Evolutionary conservation across 64 coral and sea anemone genomes (phyloP).

Genomic region (Trachythela sp.): DNA sequence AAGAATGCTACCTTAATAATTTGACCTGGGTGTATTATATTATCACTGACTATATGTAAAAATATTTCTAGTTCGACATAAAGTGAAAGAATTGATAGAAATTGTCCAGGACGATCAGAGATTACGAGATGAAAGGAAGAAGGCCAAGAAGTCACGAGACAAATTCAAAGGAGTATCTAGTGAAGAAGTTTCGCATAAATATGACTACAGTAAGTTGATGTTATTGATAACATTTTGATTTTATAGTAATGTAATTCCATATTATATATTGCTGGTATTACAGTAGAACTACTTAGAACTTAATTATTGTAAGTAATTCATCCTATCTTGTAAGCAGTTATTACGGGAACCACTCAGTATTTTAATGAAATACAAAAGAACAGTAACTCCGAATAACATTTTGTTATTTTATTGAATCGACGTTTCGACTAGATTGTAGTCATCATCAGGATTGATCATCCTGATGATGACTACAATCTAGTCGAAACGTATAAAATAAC

Average conservation of each 20-base stretch:
- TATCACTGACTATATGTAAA: not conserved
- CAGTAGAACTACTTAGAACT: no score
- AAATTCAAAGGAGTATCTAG: constrained; percentile 88
- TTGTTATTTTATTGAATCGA: no score
- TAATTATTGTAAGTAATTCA: no score
- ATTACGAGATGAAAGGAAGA: constrained; percentile 75
- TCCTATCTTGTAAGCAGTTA: no score
- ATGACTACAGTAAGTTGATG: constrained; percentile 67
- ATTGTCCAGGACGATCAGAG: constrained; percentile 94
- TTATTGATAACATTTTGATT: not conserved
- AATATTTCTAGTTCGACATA: constrained; percentile 71
- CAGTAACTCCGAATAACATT: no score
- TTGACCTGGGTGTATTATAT: not conserved
- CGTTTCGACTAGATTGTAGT: no score
- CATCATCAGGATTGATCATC: no score
- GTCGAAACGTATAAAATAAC: no score
- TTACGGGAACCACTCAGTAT: no score
- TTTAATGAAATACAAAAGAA: no score
- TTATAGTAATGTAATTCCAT: not conserved
- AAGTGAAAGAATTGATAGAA: constrained; percentile 93
- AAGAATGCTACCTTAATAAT: not conserved
- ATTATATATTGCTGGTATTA: not conserved
- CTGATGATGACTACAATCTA: no score
- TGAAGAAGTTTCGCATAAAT: constrained; percentile 54
- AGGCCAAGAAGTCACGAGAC: constrained; percentile 88